Base-by-base conservation (phyloP, 1,140 invertebrate genomes). In the Zaprionus nigranus region DNA sequence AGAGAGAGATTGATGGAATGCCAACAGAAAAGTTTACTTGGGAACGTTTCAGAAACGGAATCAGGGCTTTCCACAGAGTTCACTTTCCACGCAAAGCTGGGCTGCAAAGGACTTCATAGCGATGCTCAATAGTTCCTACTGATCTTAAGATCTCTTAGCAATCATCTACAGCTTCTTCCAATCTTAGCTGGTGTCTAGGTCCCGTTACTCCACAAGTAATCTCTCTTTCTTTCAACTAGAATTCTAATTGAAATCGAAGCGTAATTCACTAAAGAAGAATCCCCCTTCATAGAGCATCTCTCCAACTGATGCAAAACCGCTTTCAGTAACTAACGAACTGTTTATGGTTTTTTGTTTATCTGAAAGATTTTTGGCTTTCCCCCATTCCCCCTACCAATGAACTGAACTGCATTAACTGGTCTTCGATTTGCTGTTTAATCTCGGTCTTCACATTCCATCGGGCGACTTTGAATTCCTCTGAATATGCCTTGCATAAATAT, bases 401-500 rank as follows among this genome's bases (percentile, higher is more conserved):
- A 46, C 6, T 46, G 40, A 46, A 46, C 40, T 46, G 40, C 40
- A 46, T 46, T 46, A 46, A 17, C 15, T 46, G n/a, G n/a, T n/a
- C 40, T 43, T 5, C 40, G 15, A n/a, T n/a, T n/a, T 7, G 15
- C 6, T 46, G n/a, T 46, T 17, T 17, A 3, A 15, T 7, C 40
- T 46, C 40, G 6, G n/a, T 73, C 73, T 72, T 59, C 77, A 78
- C 84, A 88, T 88, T 88, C 84, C 81, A 40, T 49, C 22, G 40
- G 15, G 64, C 73, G 51, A 74, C 70, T 75, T 73, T 60, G 77
- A 69, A 79, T 46, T 46, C 40, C 40, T 46, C 40, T 46, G 40
- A 46, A 46, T 46, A 46, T 79, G 80, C 72, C 61, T 82, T 72
- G 70, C 79, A 87, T 76, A 75, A 87, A 87, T 81, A 87, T 87